These are phyloP conservation scores for Drosophila navojoa DNA, from an alignment of 1,140 invertebrate genomes.

Conservation along the genomic window DNA sequence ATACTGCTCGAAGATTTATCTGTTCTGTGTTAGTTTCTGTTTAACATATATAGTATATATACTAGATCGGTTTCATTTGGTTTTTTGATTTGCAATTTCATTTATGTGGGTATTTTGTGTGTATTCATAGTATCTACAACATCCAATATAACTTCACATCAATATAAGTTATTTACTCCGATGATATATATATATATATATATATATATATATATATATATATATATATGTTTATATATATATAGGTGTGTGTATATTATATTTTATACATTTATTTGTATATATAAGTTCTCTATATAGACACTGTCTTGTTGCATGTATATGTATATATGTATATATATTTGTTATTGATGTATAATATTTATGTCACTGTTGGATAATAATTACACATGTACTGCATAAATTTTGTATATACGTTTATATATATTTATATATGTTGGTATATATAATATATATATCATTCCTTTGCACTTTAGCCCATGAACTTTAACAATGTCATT, in stretches of 20 bases:
- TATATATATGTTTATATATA: constrained; percentile 45
- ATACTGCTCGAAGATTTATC: constrained; percentile 26
- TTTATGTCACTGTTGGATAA: constrained; percentile 47
- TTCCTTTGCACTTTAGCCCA: constrained; percentile 62
- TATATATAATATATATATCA: constrained; percentile 36
- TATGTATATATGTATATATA: constrained; percentile 18
- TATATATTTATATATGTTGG: constrained; percentile 10
- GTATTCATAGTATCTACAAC: constrained; percentile 64
- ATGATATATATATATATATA: constrained; percentile 40
- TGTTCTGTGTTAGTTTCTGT: constrained; percentile 12
- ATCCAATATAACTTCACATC: constrained; percentile 75
- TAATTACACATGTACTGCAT: constrained; percentile 58
- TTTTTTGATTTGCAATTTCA: constrained; percentile 29
- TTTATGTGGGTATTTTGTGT: constrained; percentile 26
- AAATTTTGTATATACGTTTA: constrained; percentile 29
- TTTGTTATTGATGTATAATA: constrained; percentile 51
- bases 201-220: constrained; percentile 53
- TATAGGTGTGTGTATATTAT: constrained; percentile 10
- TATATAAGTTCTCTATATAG: constrained; percentile 26
- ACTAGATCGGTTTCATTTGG: constrained; percentile 10
- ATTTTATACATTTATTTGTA: constrained; percentile 8
- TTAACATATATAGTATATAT: constrained; percentile 17
- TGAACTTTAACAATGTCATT: constrained; percentile 75
- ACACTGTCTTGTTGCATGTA: constrained; percentile 17
- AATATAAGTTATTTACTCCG: constrained; percentile 58